Conservation (phyloP, 2,797 vertebrate species). For the Danio jaintianensis region DNA sequence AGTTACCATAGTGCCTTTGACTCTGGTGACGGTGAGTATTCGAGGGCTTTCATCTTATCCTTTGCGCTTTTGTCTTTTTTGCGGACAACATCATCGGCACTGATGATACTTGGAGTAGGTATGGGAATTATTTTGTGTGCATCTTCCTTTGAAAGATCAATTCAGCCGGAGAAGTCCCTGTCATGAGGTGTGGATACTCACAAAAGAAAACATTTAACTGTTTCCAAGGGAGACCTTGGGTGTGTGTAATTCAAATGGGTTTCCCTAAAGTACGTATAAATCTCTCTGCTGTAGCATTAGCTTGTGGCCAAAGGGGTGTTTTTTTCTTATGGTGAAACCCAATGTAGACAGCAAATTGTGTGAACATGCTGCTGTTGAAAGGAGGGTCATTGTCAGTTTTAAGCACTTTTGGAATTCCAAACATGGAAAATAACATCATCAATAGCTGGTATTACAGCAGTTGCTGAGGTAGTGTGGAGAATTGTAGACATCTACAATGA, state of each 20-base stretch:
- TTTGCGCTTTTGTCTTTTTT: background rate
- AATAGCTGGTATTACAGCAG: conserved; percentile 25
- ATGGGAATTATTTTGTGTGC: conserved; percentile 22
- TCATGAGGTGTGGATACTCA: conserved; percentile 53
- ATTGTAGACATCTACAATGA: conserved; percentile 47
- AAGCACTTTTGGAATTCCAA: conserved; percentile 39
- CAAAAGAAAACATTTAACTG: conserved; percentile 38
- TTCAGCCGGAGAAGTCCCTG: conserved; percentile 36
- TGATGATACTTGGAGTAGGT: background rate
- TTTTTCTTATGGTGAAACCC: conserved; percentile 23
- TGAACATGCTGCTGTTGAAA: conserved; percentile 49
- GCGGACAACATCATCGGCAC: background rate
- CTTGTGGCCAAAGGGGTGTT: conserved; percentile 50
- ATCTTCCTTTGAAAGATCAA: conserved; percentile 37
- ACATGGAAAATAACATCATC: conserved; percentile 51
- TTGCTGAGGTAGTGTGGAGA: conserved; percentile 28
- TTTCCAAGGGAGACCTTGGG: conserved; percentile 43
- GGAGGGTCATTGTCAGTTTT: conserved; percentile 55
- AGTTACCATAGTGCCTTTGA: conserved; percentile 7
- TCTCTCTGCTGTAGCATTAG: conserved; percentile 41
- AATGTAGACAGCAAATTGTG: conserved; percentile 25
- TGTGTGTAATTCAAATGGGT: background rate
- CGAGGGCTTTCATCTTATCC: background rate
- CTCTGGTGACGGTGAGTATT: background rate
- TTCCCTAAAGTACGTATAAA: conserved; percentile 53